These are phyloP conservation scores for Drosophila quadrilineata DNA, from an alignment of 1,140 invertebrate species.

Conservation along the genomic window DNA sequence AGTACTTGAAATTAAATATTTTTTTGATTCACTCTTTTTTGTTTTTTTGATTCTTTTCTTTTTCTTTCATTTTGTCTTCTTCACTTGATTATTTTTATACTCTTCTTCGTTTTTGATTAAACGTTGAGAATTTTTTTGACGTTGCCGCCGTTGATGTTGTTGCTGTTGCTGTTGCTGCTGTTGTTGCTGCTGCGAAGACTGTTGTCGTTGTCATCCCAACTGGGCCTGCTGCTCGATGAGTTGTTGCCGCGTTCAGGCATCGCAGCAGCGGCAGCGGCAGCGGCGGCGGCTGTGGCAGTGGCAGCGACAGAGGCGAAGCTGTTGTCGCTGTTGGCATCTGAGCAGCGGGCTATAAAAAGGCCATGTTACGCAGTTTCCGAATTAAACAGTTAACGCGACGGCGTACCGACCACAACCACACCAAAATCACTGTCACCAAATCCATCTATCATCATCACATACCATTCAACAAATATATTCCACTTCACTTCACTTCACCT, in stretches of 20 bases:
- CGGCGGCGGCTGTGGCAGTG: not conserved
- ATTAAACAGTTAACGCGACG: conserved; percentile 72
- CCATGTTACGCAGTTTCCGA: conserved; percentile 72
- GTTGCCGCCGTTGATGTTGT: conserved; percentile 33
- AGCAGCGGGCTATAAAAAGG: conserved; percentile 65
- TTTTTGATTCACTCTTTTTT: conserved; percentile 7
- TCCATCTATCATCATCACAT: conserved; percentile 6
- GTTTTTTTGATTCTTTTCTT: conserved; percentile 18
- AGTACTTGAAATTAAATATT: conserved; percentile 75
- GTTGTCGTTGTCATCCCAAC: conserved; percentile 26
- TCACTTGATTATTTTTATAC: no score
- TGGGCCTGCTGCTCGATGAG: conserved; percentile 13
- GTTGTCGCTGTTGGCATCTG: conserved; percentile 2
- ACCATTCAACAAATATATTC: conserved; percentile 5
- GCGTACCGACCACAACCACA: conserved; percentile 17
- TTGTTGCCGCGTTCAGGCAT: conserved; percentile 26
- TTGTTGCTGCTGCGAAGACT: conserved; percentile 2
- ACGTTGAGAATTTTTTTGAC: conserved; percentile 68
- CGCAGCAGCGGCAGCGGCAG: conserved; percentile 2
- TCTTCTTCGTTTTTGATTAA: conserved; percentile 76
- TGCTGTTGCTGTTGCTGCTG: conserved; percentile 4
- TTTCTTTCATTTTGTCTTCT: no score
- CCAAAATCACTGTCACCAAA: not conserved
- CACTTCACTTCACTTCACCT: not conserved
- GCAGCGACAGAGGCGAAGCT: conserved; percentile 13